These are phyloP conservation scores for Paraplagusia blochii DNA, from an alignment of 2,113 vertebrate species.

Conservation along the genomic window DNA sequence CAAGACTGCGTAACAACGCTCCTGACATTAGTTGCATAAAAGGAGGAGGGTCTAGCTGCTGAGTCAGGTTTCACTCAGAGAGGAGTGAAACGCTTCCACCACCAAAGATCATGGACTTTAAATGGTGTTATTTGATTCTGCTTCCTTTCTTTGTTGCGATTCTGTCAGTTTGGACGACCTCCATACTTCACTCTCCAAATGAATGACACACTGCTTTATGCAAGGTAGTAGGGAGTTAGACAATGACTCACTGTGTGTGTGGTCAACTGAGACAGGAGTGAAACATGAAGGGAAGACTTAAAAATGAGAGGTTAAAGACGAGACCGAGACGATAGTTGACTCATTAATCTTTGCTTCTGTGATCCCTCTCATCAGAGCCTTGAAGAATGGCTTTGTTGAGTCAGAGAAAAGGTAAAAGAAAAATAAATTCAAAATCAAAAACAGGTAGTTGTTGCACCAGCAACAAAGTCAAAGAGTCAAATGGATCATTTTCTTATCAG, in stretches of 20 bases:
- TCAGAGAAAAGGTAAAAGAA: constrained; percentile 38
- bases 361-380: constrained; percentile 66
- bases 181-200: constrained; percentile 55
- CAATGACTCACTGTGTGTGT: constrained; percentile 58
- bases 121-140: constrained; percentile 57
- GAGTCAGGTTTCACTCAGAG: constrained; percentile 51
- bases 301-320: constrained; percentile 48
- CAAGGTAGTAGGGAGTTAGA: constrained; percentile 61
- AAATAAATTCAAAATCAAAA: constrained; percentile 17
- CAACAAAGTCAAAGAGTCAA: constrained; percentile 35
- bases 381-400: constrained; percentile 69
- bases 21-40: constrained; percentile 46
- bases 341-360: constrained; percentile 68
- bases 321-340: constrained; percentile 53
- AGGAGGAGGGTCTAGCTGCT: constrained; percentile 38
- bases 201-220: constrained; percentile 68
- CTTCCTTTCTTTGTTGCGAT: constrained; percentile 38
- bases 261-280: constrained; percentile 21
- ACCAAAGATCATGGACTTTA: constrained; percentile 20
- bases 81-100: no score
- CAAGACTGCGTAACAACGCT: constrained; percentile 66
- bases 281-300: constrained; percentile 13
- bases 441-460: constrained; percentile 16
- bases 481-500: constrained; percentile 52
- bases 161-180: constrained; percentile 37